phyloP scores from a whole-genome alignment of 2,797 vertebrate genomes.

The Emys orbicularis region DNA sequence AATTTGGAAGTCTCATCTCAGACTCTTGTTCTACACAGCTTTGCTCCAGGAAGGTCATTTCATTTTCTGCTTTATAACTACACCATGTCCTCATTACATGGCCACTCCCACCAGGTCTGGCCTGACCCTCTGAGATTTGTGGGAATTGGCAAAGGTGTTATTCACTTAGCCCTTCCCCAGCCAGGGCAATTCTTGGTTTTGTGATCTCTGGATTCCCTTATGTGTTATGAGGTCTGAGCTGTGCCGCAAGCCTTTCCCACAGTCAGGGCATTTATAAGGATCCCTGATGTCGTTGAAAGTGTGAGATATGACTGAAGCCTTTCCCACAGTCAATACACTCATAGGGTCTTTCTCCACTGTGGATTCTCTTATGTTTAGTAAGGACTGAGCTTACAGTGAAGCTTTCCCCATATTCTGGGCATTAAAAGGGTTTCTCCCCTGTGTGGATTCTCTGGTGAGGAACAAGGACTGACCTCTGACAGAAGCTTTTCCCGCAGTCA shows the following conservation, averaged over 20 bases:
- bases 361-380: too few species aligned
- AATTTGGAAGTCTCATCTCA: too few species aligned
- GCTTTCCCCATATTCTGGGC: too few species aligned
- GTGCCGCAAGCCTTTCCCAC: background rate
- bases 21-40: background rate
- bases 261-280: background rate
- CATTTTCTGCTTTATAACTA: background rate
- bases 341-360: background rate
- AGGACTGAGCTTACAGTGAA: too few species aligned
- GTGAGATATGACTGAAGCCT: background rate
- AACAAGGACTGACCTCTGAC: too few species aligned
- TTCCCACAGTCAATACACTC: background rate
- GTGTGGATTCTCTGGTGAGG: too few species aligned
- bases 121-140: background rate
- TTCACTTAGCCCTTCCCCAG: background rate
- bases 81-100: background rate
- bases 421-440: too few species aligned
- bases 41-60: background rate
- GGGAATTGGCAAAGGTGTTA: background rate
- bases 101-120: background rate
- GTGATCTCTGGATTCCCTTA: background rate
- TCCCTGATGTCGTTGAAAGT: background rate
- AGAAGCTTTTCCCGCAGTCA: too few species aligned
- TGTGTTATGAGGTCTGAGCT: background rate
- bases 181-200: conserved; percentile 55